Percentiles rank a stretch among this genome's conserved stretches.
Evolutionary conservation across 2,113 vertebrate genomes (phyloP).

Genomic region (Ibidorhyncha struthersii): DNA sequence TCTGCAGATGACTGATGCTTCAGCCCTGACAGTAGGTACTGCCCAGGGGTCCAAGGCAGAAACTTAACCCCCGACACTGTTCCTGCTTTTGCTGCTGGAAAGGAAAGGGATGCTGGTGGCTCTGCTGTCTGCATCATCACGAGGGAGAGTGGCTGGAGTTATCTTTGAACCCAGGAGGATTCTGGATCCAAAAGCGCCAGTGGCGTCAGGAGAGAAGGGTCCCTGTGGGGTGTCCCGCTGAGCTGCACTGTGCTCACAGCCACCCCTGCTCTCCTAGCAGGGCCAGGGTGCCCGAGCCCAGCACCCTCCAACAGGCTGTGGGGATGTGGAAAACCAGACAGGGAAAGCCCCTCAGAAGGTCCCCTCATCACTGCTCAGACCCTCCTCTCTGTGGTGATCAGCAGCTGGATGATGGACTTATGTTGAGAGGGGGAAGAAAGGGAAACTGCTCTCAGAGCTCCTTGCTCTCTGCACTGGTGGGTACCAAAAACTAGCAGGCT

Average conservation of each 20-base stretch:
- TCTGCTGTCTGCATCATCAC: neutral
- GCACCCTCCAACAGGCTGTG: neutral
- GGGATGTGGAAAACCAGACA: neutral
- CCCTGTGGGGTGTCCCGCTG: neutral
- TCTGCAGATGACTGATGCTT: neutral
- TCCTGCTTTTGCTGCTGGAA: neutral
- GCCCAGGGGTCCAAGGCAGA: neutral
- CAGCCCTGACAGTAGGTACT: neutral
- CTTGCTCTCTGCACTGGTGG: neutral
- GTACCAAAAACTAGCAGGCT: neutral
- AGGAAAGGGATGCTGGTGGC: neutral
- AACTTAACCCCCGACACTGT: neutral
- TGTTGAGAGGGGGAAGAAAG: accelerated
- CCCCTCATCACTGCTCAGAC: neutral
- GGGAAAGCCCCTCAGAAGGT: neutral
- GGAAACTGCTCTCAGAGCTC: neutral
- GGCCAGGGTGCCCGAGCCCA: neutral
- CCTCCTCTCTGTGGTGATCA: neutral
- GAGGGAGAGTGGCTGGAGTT: neutral
- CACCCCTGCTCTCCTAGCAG: neutral
- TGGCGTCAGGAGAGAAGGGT: neutral
- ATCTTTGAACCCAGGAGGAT: neutral
- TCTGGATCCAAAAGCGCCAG: neutral
- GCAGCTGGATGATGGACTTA: neutral
- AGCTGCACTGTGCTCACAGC: neutral